phyloP scores from a whole-genome alignment of 2,113 vertebrate genomes.

The Callipepla squamata region DNA sequence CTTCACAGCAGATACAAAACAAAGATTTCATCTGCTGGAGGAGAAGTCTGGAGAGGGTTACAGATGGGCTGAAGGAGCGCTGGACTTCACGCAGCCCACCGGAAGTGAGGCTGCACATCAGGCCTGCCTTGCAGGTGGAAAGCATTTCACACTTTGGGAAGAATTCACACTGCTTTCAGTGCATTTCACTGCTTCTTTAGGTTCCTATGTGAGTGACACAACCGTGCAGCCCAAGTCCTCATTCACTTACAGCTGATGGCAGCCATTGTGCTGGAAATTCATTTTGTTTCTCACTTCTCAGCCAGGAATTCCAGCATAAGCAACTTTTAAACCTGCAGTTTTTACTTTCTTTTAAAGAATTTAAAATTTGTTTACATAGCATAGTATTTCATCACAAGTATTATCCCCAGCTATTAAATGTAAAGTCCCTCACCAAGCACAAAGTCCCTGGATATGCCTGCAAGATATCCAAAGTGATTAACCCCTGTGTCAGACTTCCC shows the following conservation, averaged over 20 bases:
- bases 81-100: neutral
- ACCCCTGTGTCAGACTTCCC: neutral
- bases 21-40: accelerated
- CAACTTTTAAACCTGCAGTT: neutral
- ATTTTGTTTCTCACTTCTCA: neutral
- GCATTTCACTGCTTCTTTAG: neutral
- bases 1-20: accelerated
- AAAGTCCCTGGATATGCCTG: neutral
- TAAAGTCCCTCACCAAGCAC: neutral
- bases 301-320: neutral
- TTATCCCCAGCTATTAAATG: conserved; percentile 13
- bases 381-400: conserved; percentile 14
- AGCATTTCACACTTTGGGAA: neutral
- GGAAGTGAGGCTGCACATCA: neutral
- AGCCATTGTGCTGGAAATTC: neutral
- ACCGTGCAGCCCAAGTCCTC: neutral
- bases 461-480: neutral
- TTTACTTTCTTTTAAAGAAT: neutral
- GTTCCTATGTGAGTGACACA: accelerated
- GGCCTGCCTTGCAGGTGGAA: neutral
- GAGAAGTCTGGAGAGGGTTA: neutral
- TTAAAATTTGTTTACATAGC: conserved; percentile 7
- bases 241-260: neutral
- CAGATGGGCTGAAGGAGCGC: accelerated
- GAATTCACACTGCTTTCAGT: neutral